Evolutionary conservation across 2,113 vertebrate genomes (phyloP).

Genomic region (Ginglymostoma cirratum): DNA sequence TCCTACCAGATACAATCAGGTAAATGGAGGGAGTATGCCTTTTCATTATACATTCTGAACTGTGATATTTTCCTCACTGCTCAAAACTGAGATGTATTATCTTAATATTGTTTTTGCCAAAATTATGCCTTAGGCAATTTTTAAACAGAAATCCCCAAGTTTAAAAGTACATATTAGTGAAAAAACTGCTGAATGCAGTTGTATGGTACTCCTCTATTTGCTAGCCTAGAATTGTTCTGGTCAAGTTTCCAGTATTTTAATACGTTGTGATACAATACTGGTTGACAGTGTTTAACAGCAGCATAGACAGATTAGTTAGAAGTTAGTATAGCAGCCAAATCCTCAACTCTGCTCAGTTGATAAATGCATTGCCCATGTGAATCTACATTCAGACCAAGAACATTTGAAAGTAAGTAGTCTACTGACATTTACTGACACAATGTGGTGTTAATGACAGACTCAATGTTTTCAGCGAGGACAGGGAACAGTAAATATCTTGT

Average conservation of each 20-base stretch:
- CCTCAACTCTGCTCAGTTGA: background rate
- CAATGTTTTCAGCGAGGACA: background rate
- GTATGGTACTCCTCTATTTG: background rate
- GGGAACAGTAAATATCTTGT: background rate
- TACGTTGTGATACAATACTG: background rate
- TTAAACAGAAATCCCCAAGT: background rate
- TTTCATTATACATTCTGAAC: background rate
- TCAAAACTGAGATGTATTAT: background rate
- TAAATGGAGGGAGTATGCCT: constrained; percentile 48
- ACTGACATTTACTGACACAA: background rate
- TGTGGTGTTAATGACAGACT: background rate
- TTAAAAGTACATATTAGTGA: background rate
- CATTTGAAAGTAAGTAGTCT: background rate
- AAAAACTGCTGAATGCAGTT: background rate
- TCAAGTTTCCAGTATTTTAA: background rate
- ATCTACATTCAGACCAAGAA: background rate
- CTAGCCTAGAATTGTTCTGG: background rate
- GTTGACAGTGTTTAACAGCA: background rate
- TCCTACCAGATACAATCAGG: constrained; percentile 91
- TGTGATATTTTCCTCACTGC: background rate
- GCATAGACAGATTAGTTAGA: background rate
- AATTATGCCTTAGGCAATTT: background rate
- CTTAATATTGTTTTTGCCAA: background rate
- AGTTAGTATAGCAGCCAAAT: background rate
- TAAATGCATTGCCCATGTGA: background rate